Conservation (phyloP, 2,797 vertebrate species). For the Sebastes goodei region DNA sequence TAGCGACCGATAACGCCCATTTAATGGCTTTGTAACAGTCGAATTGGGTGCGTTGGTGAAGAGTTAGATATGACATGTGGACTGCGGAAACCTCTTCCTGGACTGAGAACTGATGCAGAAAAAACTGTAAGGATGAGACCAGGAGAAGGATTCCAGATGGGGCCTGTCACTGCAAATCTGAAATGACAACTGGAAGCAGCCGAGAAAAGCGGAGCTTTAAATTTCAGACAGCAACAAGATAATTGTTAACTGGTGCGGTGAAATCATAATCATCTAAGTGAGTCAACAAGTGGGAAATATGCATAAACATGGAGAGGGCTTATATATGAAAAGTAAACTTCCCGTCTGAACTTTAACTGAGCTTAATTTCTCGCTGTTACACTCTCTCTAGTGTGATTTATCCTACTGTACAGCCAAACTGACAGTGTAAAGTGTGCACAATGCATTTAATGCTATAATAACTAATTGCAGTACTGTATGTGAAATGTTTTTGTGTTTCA, state of each 20-base stretch:
- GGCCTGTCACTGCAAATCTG: slow-evolving; percentile 1
- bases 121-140: background rate
- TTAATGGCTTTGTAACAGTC: accelerated
- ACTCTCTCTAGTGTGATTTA: background rate
- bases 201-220: background rate
- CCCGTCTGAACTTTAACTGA: background rate
- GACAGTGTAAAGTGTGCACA: background rate
- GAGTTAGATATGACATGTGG: background rate
- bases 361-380: background rate
- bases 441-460: background rate
- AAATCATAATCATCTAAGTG: background rate
- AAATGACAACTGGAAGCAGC: slow-evolving; percentile 3
- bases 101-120: background rate
- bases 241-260: background rate
- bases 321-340: background rate
- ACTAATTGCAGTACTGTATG: background rate
- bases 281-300: background rate
- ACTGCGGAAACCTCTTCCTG: background rate
- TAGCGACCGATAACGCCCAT: too few relatives aligned
- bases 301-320: background rate
- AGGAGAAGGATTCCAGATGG: background rate
- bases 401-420: background rate
- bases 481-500: slow-evolving; percentile 60
- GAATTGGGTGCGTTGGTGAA: background rate
- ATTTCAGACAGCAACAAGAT: background rate